phyloP scores from a whole-genome alignment of 2,888 invertebrate species.

The Iselma pallidipennis region DNA sequence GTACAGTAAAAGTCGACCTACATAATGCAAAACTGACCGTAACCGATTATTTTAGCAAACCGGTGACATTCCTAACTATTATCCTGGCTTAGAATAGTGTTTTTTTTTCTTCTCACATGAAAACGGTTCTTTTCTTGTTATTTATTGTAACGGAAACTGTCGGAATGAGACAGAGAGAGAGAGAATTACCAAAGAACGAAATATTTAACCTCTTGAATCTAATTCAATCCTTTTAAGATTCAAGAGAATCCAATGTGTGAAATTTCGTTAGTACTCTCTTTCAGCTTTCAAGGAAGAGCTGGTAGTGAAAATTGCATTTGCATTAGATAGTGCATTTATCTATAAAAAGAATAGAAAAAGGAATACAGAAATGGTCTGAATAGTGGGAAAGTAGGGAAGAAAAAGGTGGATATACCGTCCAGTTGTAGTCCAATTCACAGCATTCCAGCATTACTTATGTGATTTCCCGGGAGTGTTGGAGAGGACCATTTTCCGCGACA shows the following conservation, averaged over 20 bases:
- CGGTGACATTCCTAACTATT: neutral
- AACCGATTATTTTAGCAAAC: neutral
- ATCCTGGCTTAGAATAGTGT: no score
- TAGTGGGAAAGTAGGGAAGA: no score
- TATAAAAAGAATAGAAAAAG: neutral
- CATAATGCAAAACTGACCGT: neutral
- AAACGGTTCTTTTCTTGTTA: neutral
- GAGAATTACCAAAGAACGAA: neutral
- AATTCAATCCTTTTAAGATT: neutral
- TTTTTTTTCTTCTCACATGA: neutral
- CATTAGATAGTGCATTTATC: neutral
- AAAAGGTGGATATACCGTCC: conserved; percentile 5
- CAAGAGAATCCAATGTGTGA: neutral
- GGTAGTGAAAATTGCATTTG: neutral
- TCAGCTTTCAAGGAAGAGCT: neutral
- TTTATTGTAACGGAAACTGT: neutral
- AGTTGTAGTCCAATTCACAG: conserved; percentile 22
- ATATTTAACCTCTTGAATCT: neutral
- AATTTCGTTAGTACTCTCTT: neutral
- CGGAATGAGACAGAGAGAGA: no score
- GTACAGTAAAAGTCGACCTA: neutral
- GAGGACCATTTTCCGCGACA: conserved; percentile 23
- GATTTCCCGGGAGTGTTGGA: conserved; percentile 30
- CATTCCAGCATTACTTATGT: conserved; percentile 26
- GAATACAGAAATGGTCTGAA: neutral